These are phyloP conservation scores for Rhipidura dahli DNA, from an alignment of 2,113 vertebrate genomes.

Conservation along the genomic window DNA sequence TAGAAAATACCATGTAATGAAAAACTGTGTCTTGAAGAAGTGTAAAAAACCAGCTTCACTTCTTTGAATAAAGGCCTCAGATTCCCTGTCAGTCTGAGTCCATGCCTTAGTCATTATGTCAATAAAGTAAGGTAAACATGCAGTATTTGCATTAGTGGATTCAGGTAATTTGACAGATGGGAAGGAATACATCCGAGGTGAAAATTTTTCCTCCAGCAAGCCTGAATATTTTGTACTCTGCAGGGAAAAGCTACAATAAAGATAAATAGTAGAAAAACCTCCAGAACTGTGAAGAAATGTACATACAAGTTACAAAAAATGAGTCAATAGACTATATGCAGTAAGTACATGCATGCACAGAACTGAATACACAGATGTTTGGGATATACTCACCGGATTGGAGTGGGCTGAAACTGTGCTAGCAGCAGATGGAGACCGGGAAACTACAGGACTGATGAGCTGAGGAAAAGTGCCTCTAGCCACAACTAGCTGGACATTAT, in stretches of 20 bases:
- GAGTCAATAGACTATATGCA: not conserved
- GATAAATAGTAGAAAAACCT: not conserved
- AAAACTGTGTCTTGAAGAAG: not conserved
- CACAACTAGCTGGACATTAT: conserved; percentile 85
- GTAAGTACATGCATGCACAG: not conserved
- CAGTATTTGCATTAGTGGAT: not conserved
- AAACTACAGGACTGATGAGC: conserved; percentile 85
- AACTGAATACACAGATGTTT: not conserved
- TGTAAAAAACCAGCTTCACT: not conserved
- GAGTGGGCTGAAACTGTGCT: conserved; percentile 93
- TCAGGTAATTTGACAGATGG: not conserved
- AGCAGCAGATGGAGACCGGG: conserved; percentile 90
- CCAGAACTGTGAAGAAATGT: not conserved
- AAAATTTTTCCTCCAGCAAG: not conserved
- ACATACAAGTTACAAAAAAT: not conserved
- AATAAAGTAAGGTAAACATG: not conserved
- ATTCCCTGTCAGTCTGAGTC: not conserved
- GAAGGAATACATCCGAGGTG: not conserved
- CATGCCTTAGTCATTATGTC: not conserved
- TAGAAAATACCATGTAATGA: not conserved
- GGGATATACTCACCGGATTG: conserved; percentile 78
- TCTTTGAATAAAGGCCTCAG: not conserved
- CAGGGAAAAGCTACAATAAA: not conserved
- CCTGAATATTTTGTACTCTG: not conserved
- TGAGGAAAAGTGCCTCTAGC: conserved; percentile 86